Conservation (phyloP, 1,140 invertebrate genomes). For the Lineus longissimus region DNA sequence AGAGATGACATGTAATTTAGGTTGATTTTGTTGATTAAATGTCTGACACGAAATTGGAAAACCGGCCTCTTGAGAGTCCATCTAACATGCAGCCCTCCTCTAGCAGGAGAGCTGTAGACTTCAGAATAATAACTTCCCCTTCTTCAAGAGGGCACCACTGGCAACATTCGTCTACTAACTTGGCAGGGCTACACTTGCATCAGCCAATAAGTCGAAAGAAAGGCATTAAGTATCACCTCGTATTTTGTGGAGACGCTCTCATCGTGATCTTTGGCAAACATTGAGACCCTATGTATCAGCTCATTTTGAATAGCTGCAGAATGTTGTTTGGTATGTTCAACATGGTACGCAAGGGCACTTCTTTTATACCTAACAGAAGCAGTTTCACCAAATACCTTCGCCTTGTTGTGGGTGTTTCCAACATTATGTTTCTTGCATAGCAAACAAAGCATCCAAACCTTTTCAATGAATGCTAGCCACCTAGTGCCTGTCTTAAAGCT, state of each 20-base stretch:
- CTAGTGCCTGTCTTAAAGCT: background rate
- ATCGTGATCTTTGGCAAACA: background rate
- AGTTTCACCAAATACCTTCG: background rate
- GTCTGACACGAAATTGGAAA: too few relatives aligned
- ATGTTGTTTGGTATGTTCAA: background rate
- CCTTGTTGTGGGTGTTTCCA: background rate
- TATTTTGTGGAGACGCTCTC: background rate
- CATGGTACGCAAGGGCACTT: background rate
- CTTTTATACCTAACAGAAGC: background rate
- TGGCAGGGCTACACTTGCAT: too few relatives aligned
- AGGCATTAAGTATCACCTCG: background rate
- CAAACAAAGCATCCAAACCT: background rate
- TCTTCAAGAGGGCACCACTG: too few relatives aligned
- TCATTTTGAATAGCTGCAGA: background rate
- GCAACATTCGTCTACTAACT: too few relatives aligned
- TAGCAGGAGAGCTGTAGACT: too few relatives aligned
- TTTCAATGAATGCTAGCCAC: background rate
- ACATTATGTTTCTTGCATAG: constrained; percentile 6
- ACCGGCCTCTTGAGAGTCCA: too few relatives aligned
- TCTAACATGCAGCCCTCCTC: too few relatives aligned
- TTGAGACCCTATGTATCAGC: background rate
- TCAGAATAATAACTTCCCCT: too few relatives aligned
- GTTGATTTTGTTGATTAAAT: too few relatives aligned
- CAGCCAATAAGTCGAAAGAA: background rate
- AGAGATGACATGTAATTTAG: too few relatives aligned